phyloP scores from a whole-genome alignment of 2,797 vertebrate species.

The Jordanella pulchra region DNA sequence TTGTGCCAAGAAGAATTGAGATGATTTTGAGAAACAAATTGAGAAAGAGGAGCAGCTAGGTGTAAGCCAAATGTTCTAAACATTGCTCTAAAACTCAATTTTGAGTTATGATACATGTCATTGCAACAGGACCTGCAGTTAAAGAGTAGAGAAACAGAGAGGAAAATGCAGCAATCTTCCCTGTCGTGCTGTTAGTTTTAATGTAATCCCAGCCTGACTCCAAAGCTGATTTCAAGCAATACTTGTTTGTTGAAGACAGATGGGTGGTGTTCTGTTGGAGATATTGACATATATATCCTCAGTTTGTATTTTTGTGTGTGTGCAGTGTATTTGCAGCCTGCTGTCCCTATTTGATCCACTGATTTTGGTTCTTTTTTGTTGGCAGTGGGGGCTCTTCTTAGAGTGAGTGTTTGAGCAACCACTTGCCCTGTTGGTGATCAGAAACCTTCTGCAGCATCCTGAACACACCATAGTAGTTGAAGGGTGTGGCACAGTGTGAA shows the following conservation, averaged over 20 bases:
- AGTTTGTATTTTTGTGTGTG: constrained; percentile 34
- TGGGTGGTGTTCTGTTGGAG: constrained; percentile 50
- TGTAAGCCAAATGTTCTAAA: background rate
- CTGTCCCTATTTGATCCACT: constrained; percentile 72
- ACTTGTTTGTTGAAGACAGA: constrained; percentile 52
- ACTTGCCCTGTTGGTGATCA: constrained; percentile 58
- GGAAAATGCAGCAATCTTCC: constrained; percentile 58
- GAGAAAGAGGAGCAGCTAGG: constrained; percentile 7
- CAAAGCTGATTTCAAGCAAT: constrained; percentile 57
- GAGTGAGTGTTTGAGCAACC: constrained; percentile 47
- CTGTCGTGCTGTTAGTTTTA: constrained; percentile 52
- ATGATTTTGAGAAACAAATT: constrained; percentile 4
- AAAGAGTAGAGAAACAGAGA: constrained; percentile 44
- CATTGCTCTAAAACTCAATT: constrained; percentile 33
- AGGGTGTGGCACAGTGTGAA: constrained; percentile 54
- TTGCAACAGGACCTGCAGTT: constrained; percentile 41
- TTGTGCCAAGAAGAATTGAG: background rate
- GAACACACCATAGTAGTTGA: constrained; percentile 38
- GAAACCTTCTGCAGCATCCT: constrained; percentile 60
- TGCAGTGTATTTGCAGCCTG: constrained; percentile 59
- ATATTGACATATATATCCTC: constrained; percentile 59
- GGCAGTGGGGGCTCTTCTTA: constrained; percentile 62
- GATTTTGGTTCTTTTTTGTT: constrained; percentile 72
- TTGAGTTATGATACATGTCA: constrained; percentile 60
- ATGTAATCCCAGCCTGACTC: constrained; percentile 49